Percentiles rank a stretch among this genome's conserved stretches.
Evolutionary conservation across 2,113 vertebrate genomes (phyloP).

Genomic region (Blennius ocellaris): DNA sequence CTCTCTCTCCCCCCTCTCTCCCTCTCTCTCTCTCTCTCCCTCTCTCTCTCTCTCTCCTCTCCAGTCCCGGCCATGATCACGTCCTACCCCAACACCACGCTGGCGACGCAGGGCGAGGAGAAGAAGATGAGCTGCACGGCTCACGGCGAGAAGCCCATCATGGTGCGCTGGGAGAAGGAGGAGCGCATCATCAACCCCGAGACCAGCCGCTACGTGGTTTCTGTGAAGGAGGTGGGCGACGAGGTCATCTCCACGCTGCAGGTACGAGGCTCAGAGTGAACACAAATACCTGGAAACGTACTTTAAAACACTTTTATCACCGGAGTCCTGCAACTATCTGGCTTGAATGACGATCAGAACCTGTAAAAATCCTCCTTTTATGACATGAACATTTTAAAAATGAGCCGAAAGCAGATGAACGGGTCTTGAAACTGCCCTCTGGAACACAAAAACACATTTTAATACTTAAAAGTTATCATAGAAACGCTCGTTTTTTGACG

Average conservation of each 20-base stretch:
- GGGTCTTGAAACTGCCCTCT: too few relatives aligned
- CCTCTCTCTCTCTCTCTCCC: slow-evolving; percentile 1
- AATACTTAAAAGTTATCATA: too few relatives aligned
- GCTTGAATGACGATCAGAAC: too few relatives aligned
- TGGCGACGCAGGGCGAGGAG: slow-evolving; percentile 97
- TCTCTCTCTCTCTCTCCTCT: not conserved
- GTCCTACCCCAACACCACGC: slow-evolving; percentile 96
- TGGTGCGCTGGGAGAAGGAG: slow-evolving; percentile 99
- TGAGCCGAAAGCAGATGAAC: too few relatives aligned
- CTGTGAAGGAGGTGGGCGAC: slow-evolving; percentile 93
- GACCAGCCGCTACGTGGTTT: slow-evolving; percentile 95
- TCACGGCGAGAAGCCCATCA: slow-evolving; percentile 97
- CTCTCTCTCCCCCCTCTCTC: too few relatives aligned
- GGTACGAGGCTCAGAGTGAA: slow-evolving; percentile 71
- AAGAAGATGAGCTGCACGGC: slow-evolving; percentile 98
- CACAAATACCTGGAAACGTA: too few relatives aligned
- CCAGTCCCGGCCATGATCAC: slow-evolving; percentile 98
- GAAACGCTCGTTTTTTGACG: too few relatives aligned
- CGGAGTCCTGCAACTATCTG: too few relatives aligned
- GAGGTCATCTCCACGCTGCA: slow-evolving; percentile 97
- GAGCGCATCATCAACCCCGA: slow-evolving; percentile 97
- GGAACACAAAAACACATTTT: too few relatives aligned
- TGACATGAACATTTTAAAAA: too few relatives aligned
- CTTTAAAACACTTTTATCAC: too few relatives aligned
- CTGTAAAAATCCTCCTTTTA: too few relatives aligned